Base-by-base conservation (phyloP, 2,797 vertebrate genomes). In the Gymnoscopelus microlampas region DNA sequence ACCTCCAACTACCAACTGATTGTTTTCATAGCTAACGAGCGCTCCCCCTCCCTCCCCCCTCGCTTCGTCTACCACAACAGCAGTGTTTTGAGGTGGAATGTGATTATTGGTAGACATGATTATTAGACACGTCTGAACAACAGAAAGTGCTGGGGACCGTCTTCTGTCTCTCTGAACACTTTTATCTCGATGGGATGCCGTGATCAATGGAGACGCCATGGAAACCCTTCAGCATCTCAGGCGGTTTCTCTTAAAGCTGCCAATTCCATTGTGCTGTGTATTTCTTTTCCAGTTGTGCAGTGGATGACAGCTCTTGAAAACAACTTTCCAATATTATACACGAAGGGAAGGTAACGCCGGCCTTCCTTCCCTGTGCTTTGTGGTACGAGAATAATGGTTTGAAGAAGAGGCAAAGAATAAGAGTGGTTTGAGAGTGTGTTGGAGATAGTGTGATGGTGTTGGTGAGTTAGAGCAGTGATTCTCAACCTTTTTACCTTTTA, bases 1-100 rank as follows among this genome's bases (percentile, higher is more conserved):
- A 84, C 70, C 73, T 72, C 73, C 77, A 82, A 73, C 66, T 29
- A 64, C 60, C 77, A 81, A 73, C 39, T 44, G 39, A 85, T 70
- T 58, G 60, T 83, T 76, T 68, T 44, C 9, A 49, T 60, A 68
- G 60, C 62, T 78, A 82, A 84, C 74, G 66, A 72, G 69, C 63
- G 65, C 61, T 15, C 2, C 66, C 65, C 14, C 32, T 1, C 58
- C 53, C 76, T 79, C 53, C 57, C 76, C 78, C 53, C 15, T 48
- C 1, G 0, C 49, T 71, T 60, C 14, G 61, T 75, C 66, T 15
- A 1, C 58, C 70, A 79, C 59, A 8, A 78, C 63, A 63, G 12
- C 11, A 61, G 24, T 57, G 47, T 75, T 79, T 51, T 32, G 58
- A 67, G 68, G 60, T 9, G 47, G 60, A 77, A 15, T 19, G 60